Percentiles rank a stretch among this genome's conserved stretches.
These are phyloP conservation scores for Seriola dumerili DNA, from an alignment of 2,113 vertebrate genomes.

Conservation along the genomic window DNA sequence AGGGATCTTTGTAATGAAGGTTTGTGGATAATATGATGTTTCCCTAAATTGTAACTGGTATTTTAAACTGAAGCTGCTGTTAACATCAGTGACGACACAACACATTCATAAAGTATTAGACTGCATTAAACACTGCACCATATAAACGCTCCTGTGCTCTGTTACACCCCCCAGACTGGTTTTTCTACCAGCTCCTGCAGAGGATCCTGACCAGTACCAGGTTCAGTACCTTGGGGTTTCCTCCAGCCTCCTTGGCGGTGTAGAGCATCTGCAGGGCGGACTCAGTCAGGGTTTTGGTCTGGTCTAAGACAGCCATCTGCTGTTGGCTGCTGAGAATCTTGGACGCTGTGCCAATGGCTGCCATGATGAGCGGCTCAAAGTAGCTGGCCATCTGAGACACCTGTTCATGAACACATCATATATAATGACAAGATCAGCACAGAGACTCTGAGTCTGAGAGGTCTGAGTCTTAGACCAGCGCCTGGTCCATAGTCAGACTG, in stretches of 20 bases:
- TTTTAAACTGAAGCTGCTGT: too few species aligned
- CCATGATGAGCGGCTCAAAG: constrained; percentile 95
- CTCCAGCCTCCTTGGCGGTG: constrained; percentile 96
- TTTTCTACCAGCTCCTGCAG: background rate
- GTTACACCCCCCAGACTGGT: background rate
- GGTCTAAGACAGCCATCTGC: constrained; percentile 98
- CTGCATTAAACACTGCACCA: too few species aligned
- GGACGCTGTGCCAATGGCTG: constrained; percentile 92
- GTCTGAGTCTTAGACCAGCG: background rate
- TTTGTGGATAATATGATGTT: too few species aligned
- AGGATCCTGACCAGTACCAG: background rate
- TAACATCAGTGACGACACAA: too few species aligned
- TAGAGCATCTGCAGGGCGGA: constrained; percentile 97
- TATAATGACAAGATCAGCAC: background rate
- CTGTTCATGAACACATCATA: constrained; percentile 70
- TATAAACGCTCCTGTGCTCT: background rate
- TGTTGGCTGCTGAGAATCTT: constrained; percentile 97
- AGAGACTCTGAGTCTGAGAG: background rate
- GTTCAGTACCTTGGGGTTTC: constrained; percentile 93
- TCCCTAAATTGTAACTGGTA: too few species aligned
- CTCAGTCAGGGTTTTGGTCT: constrained; percentile 96
- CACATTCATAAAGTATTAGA: too few species aligned
- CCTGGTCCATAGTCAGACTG: background rate
- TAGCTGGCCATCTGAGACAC: constrained; percentile 99
- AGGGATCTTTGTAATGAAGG: too few species aligned